Evolutionary conservation across 2,888 invertebrate species (phyloP).

Genomic region (Brachypterus glaber): DNA sequence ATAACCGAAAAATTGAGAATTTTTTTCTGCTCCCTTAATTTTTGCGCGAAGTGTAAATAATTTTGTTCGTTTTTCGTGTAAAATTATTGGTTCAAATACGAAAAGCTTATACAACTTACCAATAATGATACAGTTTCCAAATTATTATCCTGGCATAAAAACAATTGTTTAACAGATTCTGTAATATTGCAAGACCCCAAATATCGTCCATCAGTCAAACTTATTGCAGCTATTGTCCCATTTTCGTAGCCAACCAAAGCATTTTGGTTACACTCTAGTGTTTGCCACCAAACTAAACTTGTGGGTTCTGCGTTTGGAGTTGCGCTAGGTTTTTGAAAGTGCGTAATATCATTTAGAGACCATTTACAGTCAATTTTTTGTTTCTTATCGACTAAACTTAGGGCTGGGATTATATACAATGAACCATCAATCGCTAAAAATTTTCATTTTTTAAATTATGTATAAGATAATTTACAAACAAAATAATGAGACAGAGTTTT

Average conservation of each 20-base stretch:
- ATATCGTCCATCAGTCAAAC: conserved; percentile 58
- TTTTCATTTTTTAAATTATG: neutral
- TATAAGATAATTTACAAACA: too few relatives aligned
- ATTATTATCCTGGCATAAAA: conserved; percentile 64
- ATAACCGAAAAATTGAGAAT: too few relatives aligned
- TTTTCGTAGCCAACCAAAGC: conserved; percentile 61
- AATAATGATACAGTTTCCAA: conserved; percentile 51
- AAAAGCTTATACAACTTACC: conserved; percentile 53
- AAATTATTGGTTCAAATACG: too few relatives aligned
- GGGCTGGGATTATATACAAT: conserved; percentile 52
- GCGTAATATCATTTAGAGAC: conserved; percentile 49
- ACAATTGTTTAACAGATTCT: conserved; percentile 52
- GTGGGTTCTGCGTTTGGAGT: conserved; percentile 44
- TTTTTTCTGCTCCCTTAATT: too few relatives aligned
- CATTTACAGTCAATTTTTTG: conserved; percentile 49
- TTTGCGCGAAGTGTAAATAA: too few relatives aligned
- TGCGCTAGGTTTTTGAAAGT: conserved; percentile 38
- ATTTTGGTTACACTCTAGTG: conserved; percentile 59
- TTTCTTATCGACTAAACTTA: conserved; percentile 47
- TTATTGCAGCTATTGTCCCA: conserved; percentile 51
- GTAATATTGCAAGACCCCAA: conserved; percentile 57
- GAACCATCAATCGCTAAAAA: conserved; percentile 47
- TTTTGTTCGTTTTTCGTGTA: too few relatives aligned
- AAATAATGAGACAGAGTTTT: too few relatives aligned
- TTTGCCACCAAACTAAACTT: conserved; percentile 69